A percentile compares a stretch with the other conserved stretches of the same genome.
Conservation (phyloP, 2,888 invertebrate species). For the Polia nebulosa region DNA sequence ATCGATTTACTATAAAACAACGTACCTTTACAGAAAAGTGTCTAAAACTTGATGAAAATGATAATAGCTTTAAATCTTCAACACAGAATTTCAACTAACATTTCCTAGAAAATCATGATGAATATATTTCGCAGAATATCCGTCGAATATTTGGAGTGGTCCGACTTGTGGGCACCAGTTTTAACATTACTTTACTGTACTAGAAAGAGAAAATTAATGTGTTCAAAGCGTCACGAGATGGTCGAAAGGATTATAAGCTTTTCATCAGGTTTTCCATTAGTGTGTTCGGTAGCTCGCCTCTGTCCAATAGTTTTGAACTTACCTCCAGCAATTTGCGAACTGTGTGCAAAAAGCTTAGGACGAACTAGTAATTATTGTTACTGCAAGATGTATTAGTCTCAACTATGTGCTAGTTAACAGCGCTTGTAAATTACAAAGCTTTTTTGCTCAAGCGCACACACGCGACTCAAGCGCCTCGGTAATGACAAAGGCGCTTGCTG, state of each 20-base stretch:
- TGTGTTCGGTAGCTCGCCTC: constrained; percentile 62
- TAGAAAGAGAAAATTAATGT: constrained; percentile 83
- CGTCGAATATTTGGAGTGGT: constrained; percentile 42
- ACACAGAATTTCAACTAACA: constrained; percentile 12
- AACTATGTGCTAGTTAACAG: constrained; percentile 30
- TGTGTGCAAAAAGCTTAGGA: constrained; percentile 64
- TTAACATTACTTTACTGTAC: constrained; percentile 62
- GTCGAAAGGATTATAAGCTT: constrained; percentile 82
- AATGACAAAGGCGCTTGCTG: neutral
- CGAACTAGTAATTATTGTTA: constrained; percentile 56
- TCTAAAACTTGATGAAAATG: neutral
- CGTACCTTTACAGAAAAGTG: neutral
- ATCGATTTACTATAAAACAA: constrained; percentile 5
- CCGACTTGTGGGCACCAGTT: constrained; percentile 63
- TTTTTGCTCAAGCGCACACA: no score
- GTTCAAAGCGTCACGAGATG: constrained; percentile 78
- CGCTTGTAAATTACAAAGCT: constrained; percentile 31
- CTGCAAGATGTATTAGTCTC: constrained; percentile 42
- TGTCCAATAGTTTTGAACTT: constrained; percentile 64
- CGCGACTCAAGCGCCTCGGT: no score
- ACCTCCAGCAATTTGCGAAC: constrained; percentile 67
- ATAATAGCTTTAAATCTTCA: constrained; percentile 9
- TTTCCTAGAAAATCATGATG: constrained; percentile 18
- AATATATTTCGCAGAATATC: constrained; percentile 29
- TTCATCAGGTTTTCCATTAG: constrained; percentile 80